Base-by-base conservation (phyloP, 2,888 invertebrate genomes). In the Andrena fulva region DNA sequence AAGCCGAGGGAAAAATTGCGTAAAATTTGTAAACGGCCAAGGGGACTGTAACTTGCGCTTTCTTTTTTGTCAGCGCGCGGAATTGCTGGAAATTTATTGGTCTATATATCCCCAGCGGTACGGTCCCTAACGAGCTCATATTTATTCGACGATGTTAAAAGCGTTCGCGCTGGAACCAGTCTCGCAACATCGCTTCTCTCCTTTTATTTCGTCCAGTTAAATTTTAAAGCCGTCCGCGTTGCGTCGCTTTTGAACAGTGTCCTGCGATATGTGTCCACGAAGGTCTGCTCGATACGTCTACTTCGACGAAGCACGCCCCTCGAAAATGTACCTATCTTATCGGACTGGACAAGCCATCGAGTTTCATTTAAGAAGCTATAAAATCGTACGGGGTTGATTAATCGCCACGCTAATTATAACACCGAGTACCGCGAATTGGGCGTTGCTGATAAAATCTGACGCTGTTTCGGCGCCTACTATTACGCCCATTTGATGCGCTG, bases 71-170 rank as follows among this genome's bases (percentile, higher is more conserved):
- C 54, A 8, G 10, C 54, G 27, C 20, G 31, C 20, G 50, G 31
- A 56, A 56, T 33, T 16, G 54, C 4, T 35, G 24, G 29, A 31
- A 56, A 59, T 50, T 10, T n/a, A 4, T 33, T 5, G 16, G 50
- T 16, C 24, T 7, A 8, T 24, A 12, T 24, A n/a, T 33, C 33
- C n/a, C 31, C 16, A n/a, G 4, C 16, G 33, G 20, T 20, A 35
- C 7, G 35, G 10, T 10, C 20, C n/a, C n/a, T 48, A 48, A 66
- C 7, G 10, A 66, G 31, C 24, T 50, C 33, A 4, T 67, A 33
- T 67, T 74, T 59, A 66, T 59, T 31, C 24, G 31, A n/a, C 66
- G 24, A 48, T 60, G 29, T 54, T 63, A 4, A 24, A 12, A 52
- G 10, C n/a, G 10, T 4, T 31, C n/a, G 10, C 2, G 16, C 6